Conservation (phyloP, 2,888 invertebrate species). For the Protodeltote pygarga region DNA sequence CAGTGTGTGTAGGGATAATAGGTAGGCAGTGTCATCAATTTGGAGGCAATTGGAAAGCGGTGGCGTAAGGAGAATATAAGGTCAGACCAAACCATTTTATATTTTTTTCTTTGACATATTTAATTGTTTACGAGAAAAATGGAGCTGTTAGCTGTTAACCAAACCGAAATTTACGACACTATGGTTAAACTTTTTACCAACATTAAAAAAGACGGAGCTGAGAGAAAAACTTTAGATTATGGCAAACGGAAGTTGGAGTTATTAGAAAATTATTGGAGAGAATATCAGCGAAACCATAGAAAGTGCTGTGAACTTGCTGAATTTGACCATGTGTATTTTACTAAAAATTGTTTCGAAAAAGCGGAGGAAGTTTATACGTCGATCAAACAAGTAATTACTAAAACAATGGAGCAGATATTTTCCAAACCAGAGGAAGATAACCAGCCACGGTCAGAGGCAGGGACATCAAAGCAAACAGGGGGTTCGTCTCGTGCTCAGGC, state of each 20-base stretch:
- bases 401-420: not conserved
- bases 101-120: not conserved
- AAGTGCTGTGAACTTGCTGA: not conserved
- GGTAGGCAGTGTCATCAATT: not conserved
- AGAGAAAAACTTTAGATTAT: not conserved
- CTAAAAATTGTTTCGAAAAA: conserved; percentile 1
- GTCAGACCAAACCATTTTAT: conserved; percentile 3
- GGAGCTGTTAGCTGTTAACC: not conserved
- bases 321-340: not conserved
- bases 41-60: not conserved
- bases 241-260: not conserved
- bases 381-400: not conserved
- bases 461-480: not conserved
- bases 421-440: not conserved
- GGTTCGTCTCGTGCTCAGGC: not conserved
- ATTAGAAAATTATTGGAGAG: not conserved
- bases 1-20: too few relatives aligned
- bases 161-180: not conserved
- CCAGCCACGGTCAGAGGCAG: not conserved
- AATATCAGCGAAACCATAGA: not conserved
- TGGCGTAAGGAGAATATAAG: not conserved
- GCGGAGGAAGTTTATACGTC: not conserved
- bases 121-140: not conserved
- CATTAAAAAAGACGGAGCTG: not conserved
- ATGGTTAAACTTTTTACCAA: not conserved